A percentile compares a stretch with the other conserved stretches of the same genome.
phyloP scores from a whole-genome alignment of 2,797 vertebrate species.

The Cheirogaleus major region DNA sequence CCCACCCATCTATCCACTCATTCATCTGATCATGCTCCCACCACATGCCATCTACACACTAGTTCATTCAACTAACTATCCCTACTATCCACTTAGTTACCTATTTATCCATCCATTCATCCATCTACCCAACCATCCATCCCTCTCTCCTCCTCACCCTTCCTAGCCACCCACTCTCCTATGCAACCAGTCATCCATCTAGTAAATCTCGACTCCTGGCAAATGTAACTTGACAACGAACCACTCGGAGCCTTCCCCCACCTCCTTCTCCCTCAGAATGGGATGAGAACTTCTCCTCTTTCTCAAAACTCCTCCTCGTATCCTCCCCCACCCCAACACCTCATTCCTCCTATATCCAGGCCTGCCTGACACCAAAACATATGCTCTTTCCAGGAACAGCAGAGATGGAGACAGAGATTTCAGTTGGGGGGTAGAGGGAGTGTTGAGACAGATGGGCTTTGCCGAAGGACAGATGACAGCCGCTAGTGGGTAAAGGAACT shows the following conservation, averaged over 20 bases:
- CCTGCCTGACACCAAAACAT: background rate
- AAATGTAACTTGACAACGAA: background rate
- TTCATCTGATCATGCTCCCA: background rate
- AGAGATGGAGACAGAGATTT: background rate
- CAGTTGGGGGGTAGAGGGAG: background rate
- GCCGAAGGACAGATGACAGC: background rate
- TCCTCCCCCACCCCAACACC: background rate
- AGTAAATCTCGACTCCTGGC: background rate
- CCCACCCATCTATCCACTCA: background rate
- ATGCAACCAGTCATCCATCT: background rate
- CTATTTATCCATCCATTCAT: background rate
- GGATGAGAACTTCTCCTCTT: background rate
- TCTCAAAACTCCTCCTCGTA: background rate
- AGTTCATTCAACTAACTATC: background rate
- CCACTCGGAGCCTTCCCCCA: background rate
- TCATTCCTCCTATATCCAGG: background rate
- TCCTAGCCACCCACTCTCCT: background rate
- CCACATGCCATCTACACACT: background rate
- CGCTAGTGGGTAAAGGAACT: background rate
- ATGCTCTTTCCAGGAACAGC: background rate
- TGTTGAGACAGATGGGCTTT: background rate
- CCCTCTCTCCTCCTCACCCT: background rate
- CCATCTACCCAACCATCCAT: background rate
- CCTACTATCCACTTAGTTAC: background rate
- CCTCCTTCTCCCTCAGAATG: background rate